phyloP scores from a whole-genome alignment of 2,113 vertebrate genomes.

The Cyprinodon variegatus region DNA sequence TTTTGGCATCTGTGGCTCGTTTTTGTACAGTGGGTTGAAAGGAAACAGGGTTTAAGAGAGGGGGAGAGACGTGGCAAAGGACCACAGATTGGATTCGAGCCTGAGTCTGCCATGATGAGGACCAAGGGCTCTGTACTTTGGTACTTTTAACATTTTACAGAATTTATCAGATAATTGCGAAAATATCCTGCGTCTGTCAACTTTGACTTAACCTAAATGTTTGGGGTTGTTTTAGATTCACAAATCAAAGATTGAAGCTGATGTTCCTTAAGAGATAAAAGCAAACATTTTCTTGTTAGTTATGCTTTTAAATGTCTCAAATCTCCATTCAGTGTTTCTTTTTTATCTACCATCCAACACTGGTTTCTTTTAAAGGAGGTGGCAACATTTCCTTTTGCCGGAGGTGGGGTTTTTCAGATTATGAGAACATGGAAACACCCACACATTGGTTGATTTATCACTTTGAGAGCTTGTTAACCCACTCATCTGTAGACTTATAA shows the following conservation, averaged over 20 bases:
- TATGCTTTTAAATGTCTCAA: not conserved
- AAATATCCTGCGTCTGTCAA: too few relatives aligned
- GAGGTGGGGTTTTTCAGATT: constrained; percentile 23
- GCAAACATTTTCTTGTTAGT: not conserved
- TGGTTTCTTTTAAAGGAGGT: constrained; percentile 7
- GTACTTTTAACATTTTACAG: too few relatives aligned
- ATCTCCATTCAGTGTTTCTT: not conserved
- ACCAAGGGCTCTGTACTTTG: too few relatives aligned
- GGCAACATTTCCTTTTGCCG: constrained; percentile 15
- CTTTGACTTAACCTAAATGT: constrained; percentile 1
- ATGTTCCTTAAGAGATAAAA: not conserved
- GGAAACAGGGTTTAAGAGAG: too few relatives aligned
- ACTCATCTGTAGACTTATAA: constrained; percentile 65
- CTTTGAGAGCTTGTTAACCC: constrained; percentile 67
- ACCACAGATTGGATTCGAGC: too few relatives aligned
- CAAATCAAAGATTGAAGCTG: not conserved
- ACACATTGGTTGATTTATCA: constrained; percentile 61
- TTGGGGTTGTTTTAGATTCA: constrained; percentile 2
- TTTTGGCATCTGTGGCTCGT: too few relatives aligned
- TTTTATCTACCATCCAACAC: constrained; percentile 33
- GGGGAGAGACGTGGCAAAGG: too few relatives aligned
- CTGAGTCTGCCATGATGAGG: too few relatives aligned
- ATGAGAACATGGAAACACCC: constrained; percentile 52
- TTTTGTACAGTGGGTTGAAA: too few relatives aligned
- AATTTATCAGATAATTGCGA: too few relatives aligned